These are phyloP conservation scores for Caenorhabditis plicata DNA, from an alignment of 2,888 invertebrate genomes.

Conservation along the genomic window DNA sequence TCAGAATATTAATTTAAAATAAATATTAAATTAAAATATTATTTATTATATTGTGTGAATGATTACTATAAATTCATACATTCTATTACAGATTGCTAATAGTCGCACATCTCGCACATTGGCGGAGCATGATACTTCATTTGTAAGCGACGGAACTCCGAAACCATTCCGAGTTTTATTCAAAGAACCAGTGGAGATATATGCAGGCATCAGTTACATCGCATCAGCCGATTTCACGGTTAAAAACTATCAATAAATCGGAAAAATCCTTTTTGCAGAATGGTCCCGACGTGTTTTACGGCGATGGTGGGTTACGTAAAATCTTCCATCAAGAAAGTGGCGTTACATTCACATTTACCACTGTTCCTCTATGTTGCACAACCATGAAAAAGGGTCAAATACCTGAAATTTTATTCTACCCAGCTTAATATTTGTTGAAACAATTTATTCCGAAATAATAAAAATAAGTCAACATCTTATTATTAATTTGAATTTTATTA, in stretches of 20 bases:
- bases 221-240: slow-evolving; percentile 80
- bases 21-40: too few relatives aligned
- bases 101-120: slow-evolving; percentile 76
- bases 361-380: slow-evolving; percentile 81
- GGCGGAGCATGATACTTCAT: slow-evolving; percentile 77
- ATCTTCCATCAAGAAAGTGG: slow-evolving; percentile 72
- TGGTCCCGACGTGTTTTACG: slow-evolving; percentile 86
- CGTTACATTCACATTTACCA: slow-evolving; percentile 76
- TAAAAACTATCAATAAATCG: slow-evolving; percentile 30
- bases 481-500: too few relatives aligned
- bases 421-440: slow-evolving; percentile 8
- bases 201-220: slow-evolving; percentile 79
- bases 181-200: slow-evolving; percentile 76
- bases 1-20: too few relatives aligned
- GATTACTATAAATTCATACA: too few relatives aligned
- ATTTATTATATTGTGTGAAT: too few relatives aligned
- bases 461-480: too few relatives aligned
- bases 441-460: too few relatives aligned
- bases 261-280: too few relatives aligned
- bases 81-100: too few relatives aligned
- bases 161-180: slow-evolving; percentile 73
- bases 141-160: slow-evolving; percentile 80
- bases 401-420: slow-evolving; percentile 80
- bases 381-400: slow-evolving; percentile 85
- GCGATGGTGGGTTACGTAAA: slow-evolving; percentile 78